Base-by-base conservation (phyloP, 2,888 invertebrate genomes). In the Nemotelus pantherinus region DNA sequence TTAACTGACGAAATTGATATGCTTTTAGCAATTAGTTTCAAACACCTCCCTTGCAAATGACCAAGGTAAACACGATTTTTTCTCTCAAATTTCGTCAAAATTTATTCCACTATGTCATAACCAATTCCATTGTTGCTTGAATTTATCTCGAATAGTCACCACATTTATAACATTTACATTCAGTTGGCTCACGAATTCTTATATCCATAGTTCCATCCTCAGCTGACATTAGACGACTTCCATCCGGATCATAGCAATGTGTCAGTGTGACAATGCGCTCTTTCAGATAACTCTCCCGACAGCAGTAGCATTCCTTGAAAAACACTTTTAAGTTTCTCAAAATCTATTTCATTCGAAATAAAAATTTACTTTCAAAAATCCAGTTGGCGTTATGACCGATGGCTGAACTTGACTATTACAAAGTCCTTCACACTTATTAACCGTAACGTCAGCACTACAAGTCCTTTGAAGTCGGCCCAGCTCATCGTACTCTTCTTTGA, bases 401-500 rank as follows among this genome's bases (percentile, higher is more conserved):
- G 97, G 96, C 83, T 96, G 95, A 68, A 97, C 95, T 88, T 95
- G 95, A 81, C 97, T 97, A 81, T 91, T 93, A 85, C 97, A 97
- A 81, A 94, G 92, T 44, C 97, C 97, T 86, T 97, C 97, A 84
- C 97, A 97, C 89, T 97, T 97, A 84, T 95, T 96, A 0, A 97
- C 95, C 10, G 91, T 92, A 63, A 97, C 91, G 87, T 95, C 96
- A 0, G 95, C 96, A 84, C 94, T 95, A 85, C 97, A 97, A 10
- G 95, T 95, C 83, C 96, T 89, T 82, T 92, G 90, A 82, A 96
- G 88, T 81, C 94, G 89, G n/a, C 96, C 96, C 83, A 93, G 88
- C 81, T 95, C 95, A 83, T 95, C 94, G 83, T 93, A 96, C 86
- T 97, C 96, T 88, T 97, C 97, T 93, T 96, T 96, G 70, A 93